These are phyloP conservation scores for Anaspis maculata DNA, from an alignment of 2,888 invertebrate species.

Conservation along the genomic window DNA sequence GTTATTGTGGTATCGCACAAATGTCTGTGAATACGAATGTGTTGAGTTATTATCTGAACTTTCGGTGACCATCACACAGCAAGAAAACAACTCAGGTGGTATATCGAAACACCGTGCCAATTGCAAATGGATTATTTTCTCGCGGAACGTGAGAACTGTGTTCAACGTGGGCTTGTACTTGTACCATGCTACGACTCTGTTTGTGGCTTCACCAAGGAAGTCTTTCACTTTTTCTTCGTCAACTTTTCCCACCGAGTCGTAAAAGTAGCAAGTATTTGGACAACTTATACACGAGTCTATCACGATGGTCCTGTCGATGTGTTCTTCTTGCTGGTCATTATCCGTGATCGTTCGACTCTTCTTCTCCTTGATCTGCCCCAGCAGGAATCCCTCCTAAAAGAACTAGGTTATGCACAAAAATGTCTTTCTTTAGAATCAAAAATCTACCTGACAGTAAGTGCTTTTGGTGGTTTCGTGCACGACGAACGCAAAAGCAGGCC, in stretches of 20 bases:
- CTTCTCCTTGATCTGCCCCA: constrained; percentile 55
- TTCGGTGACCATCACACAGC: constrained; percentile 52
- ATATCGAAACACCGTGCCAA: constrained; percentile 51
- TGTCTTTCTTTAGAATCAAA: constrained; percentile 2
- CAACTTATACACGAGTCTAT: constrained; percentile 54
- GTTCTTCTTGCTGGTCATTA: constrained; percentile 54
- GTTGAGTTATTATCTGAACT: constrained; percentile 48
- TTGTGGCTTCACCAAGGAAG: constrained; percentile 46
- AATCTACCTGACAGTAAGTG: constrained; percentile 50
- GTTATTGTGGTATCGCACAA: constrained; percentile 50
- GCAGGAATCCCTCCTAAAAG: constrained; percentile 54
- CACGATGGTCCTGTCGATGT: constrained; percentile 52
- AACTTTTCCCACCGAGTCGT: constrained; percentile 50
- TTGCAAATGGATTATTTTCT: constrained; percentile 55
- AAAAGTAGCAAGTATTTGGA: constrained; percentile 50
- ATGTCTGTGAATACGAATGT: constrained; percentile 54
- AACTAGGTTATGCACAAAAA: constrained; percentile 2
- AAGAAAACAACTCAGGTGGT: constrained; percentile 52
- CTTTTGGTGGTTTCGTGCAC: constrained; percentile 59
- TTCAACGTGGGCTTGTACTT: constrained; percentile 50
- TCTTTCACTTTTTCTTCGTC: constrained; percentile 47
- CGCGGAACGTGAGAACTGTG: constrained; percentile 52
- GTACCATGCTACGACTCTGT: constrained; percentile 61
- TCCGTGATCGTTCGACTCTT: constrained; percentile 62
- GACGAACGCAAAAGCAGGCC: constrained; percentile 58